Percentiles rank a stretch among this genome's conserved stretches.
Conservation (phyloP, 2,113 vertebrate species). For the Rhizomys pruinosus region DNA sequence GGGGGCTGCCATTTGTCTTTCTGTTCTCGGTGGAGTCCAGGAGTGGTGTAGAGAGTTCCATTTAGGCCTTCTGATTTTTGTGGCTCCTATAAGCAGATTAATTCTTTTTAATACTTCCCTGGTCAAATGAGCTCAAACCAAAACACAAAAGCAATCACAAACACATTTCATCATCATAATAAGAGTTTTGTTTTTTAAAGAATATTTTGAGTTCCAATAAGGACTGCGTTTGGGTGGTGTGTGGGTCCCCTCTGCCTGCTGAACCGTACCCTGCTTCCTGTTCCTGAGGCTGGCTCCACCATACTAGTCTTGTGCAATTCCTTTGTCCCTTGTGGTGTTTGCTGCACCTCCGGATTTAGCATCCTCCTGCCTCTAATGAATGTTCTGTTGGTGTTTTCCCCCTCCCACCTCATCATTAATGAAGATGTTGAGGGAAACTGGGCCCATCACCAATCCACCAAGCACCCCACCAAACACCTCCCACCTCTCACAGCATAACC, state of each 20-base stretch:
- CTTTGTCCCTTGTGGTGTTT: constrained; percentile 56
- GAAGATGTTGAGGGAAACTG: constrained; percentile 62
- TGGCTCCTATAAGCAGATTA: background rate
- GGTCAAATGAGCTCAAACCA: background rate
- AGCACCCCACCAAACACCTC: constrained; percentile 67
- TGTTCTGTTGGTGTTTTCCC: constrained; percentile 50
- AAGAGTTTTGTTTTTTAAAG: background rate
- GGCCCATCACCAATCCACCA: constrained; percentile 64
- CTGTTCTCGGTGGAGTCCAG: constrained; percentile 21
- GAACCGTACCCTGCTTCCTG: background rate
- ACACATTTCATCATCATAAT: background rate
- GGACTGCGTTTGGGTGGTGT: background rate
- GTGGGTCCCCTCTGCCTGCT: background rate
- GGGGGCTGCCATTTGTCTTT: constrained; percentile 24
- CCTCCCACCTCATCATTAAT: constrained; percentile 77
- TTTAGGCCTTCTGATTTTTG: constrained; percentile 25
- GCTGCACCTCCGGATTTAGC: constrained; percentile 50
- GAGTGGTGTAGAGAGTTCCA: background rate
- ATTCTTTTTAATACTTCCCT: constrained; percentile 15
- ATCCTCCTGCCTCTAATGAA: constrained; percentile 70
- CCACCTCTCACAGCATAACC: constrained; percentile 58
- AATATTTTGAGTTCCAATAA: background rate
- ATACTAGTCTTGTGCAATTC: background rate
- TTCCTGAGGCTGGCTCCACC: background rate
- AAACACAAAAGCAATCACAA: background rate